These are phyloP conservation scores for Eulemur macaco DNA, from an alignment of 2,113 vertebrate species.

Conservation along the genomic window DNA sequence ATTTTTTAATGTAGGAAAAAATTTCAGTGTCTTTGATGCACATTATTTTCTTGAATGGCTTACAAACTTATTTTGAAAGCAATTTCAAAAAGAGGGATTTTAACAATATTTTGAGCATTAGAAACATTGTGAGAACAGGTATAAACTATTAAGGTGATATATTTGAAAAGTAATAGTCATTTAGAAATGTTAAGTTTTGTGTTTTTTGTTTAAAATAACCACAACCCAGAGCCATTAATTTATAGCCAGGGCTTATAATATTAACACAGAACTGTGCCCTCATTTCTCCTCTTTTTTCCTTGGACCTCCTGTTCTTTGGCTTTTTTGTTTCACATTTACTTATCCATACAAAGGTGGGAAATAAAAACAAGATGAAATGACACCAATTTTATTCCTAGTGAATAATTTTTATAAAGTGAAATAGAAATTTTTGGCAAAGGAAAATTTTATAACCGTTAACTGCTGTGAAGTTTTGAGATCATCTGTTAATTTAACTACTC, in stretches of 20 bases:
- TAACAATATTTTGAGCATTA: slow-evolving; percentile 33
- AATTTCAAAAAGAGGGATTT: not conserved
- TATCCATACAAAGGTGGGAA: not conserved
- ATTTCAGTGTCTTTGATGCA: not conserved
- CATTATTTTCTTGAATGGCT: not conserved
- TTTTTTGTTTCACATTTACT: not conserved
- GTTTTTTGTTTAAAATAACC: slow-evolving; percentile 30
- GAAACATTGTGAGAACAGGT: not conserved
- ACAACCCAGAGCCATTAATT: not conserved
- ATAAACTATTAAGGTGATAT: not conserved
- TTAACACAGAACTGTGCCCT: not conserved
- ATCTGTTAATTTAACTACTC: slow-evolving; percentile 25
- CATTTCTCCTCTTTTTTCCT: not conserved
- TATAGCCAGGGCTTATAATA: not conserved
- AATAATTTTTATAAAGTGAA: slow-evolving; percentile 43
- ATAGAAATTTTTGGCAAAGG: slow-evolving; percentile 1
- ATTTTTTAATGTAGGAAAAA: not conserved
- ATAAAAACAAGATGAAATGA: slow-evolving; percentile 34
- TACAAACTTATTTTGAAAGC: not conserved
- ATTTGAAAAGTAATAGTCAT: not conserved
- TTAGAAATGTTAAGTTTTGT: not conserved
- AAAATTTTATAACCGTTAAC: slow-evolving; percentile 23
- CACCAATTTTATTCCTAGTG: not conserved
- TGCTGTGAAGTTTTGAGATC: slow-evolving; percentile 43
- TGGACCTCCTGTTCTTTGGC: not conserved